Conservation (phyloP, 2,797 vertebrate genomes). For the Limosa lapponica region DNA sequence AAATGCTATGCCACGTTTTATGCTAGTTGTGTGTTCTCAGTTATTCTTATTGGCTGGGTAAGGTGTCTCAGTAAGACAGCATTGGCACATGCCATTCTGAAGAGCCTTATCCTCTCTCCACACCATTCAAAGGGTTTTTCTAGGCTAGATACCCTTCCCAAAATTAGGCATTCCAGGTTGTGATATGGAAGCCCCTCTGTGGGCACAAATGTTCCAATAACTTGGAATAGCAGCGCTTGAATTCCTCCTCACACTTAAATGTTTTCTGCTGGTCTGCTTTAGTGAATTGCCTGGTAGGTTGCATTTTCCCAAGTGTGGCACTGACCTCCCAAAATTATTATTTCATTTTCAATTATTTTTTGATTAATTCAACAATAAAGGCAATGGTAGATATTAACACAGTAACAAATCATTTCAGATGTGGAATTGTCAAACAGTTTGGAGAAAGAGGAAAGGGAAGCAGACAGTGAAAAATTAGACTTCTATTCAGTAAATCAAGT, state of each 20-base stretch:
- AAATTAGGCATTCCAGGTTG: background rate
- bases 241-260: background rate
- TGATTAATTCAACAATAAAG: background rate
- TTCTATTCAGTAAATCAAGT: background rate
- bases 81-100: background rate
- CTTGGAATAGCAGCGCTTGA: background rate
- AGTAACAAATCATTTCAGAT: background rate
- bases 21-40: background rate
- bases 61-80: background rate
- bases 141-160: background rate
- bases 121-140: background rate
- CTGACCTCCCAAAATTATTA: background rate
- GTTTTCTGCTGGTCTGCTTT: background rate
- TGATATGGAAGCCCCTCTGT: background rate
- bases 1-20: rapidly evolving
- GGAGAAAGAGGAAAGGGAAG: background rate
- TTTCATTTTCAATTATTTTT: background rate
- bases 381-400: background rate
- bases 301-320: background rate
- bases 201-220: background rate
- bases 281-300: background rate
- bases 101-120: background rate
- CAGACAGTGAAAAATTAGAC: background rate
- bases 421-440: background rate
- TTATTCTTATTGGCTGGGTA: rapidly evolving